Conservation (phyloP, 1,140 invertebrate species). For the Tribolium castaneum region DNA sequence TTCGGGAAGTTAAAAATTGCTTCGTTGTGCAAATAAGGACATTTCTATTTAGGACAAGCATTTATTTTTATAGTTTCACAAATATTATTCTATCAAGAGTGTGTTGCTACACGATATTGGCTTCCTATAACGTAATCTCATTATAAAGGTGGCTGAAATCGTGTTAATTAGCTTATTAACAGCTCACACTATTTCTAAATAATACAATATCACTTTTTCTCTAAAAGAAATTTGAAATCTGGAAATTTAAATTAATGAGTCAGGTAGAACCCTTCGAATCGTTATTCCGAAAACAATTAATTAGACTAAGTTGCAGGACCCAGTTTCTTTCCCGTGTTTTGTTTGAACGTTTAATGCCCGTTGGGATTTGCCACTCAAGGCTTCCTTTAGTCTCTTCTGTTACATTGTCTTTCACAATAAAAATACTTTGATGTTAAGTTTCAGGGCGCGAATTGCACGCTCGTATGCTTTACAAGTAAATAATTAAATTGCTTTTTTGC, state of each 20-base stretch:
- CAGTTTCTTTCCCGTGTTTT: too few relatives aligned
- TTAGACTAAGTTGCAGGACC: too few relatives aligned
- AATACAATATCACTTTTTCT: too few relatives aligned
- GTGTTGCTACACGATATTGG: background rate
- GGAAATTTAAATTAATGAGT: too few relatives aligned
- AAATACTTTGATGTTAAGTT: background rate
- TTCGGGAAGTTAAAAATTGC: background rate
- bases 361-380: too few relatives aligned
- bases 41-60: background rate
- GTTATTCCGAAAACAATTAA: too few relatives aligned
- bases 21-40: background rate
- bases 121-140: background rate
- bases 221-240: background rate
- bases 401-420: background rate
- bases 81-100: background rate
- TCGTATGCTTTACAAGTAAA: too few relatives aligned
- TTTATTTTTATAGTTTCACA: background rate
- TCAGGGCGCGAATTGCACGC: background rate
- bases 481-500: too few relatives aligned
- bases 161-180: background rate
- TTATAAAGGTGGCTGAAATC: background rate
- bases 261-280: too few relatives aligned
- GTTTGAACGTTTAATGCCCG: too few relatives aligned
- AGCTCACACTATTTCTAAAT: background rate
- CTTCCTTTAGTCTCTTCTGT: background rate